Base-by-base conservation (phyloP, 2,113 vertebrate genomes). In the Sorex fumeus region DNA sequence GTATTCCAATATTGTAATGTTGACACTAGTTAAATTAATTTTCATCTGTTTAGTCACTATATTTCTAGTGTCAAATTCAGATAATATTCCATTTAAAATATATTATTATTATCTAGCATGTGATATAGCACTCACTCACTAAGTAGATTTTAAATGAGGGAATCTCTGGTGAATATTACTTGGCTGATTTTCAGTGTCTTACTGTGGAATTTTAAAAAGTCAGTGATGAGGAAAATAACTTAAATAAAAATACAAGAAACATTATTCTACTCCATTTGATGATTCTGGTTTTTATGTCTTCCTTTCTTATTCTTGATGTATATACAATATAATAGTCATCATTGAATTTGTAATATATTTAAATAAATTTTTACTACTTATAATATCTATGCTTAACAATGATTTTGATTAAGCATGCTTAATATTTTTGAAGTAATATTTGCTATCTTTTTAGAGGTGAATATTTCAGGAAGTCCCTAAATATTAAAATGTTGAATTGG, bases 401-500 rank as follows among this genome's bases (percentile, higher is more conserved):
- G 21, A 84, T 85, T 96, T 97, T 94, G 92, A 96, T 97, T 97
- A 97, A 97, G 78, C 71, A 64, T 85, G 50, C 84, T 53, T 96
- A 96, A 93, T 95, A 93, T 95, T 97, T 96, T 91, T 95, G 83
- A 95, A 97, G 90, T 89, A 96, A 93, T 84, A 94, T 94, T 96
- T 96, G 32, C 88, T 96, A 84, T 98, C 79, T 93, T 96, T 97
- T 57, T 95, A 80, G 84, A 96, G 81, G 96, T 97, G 97, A 97
- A 97, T 97, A 91, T 96, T 96, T 96, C 96, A 97, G 97, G 97
- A 94, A 84, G 92, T 84, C 96, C 96, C 97, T 97, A 97, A 97
- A 96, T 98, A 98, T 98, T 98, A 98, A 98, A 97, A 96, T 97
- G 97, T 97, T 97, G 95, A 97, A 97, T 97, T 78, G 96, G 95